Evolutionary conservation across 2,888 invertebrate genomes (phyloP).

Genomic region (Aporophyla nigra): DNA sequence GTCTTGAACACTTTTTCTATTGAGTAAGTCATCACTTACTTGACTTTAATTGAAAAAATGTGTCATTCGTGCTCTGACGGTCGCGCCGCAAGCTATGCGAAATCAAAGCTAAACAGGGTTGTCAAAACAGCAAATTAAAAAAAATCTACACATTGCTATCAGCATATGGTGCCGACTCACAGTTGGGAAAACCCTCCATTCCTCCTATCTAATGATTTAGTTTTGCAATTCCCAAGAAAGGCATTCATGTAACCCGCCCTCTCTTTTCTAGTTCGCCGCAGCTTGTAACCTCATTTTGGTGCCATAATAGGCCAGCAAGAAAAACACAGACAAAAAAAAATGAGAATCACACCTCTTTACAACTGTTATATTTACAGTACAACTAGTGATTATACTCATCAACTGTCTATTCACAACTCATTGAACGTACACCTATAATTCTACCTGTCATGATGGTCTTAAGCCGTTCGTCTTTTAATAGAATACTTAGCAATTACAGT

Average conservation of each 20-base stretch:
- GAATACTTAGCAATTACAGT: constrained; percentile 42
- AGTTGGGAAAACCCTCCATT: not conserved
- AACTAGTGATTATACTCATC: constrained; percentile 47
- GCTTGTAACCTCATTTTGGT: too few species aligned
- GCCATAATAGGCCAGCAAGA: not conserved
- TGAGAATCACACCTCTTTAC: not conserved
- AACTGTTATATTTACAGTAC: constrained; percentile 5
- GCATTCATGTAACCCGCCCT: too few species aligned
- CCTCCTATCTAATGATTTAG: not conserved
- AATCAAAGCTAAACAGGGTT: constrained; percentile 46
- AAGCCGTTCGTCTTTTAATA: constrained; percentile 28
- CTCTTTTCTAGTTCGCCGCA: too few species aligned
- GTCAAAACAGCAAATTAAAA: constrained; percentile 25
- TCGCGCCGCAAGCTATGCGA: constrained; percentile 15
- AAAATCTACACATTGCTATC: not conserved
- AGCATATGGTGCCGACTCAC: too few species aligned
- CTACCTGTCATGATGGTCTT: constrained; percentile 43
- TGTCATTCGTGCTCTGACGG: constrained; percentile 43
- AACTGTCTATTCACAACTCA: constrained; percentile 27
- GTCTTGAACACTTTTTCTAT: constrained; percentile 41
- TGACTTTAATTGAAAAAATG: constrained; percentile 45
- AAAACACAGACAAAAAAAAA: not conserved
- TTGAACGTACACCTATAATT: constrained; percentile 47
- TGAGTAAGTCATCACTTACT: constrained; percentile 41
- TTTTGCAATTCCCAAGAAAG: not conserved